A percentile compares a stretch with the other conserved stretches of the same genome.
Conservation (phyloP, 2,888 invertebrate genomes). For the Hipparchia sbordonii region DNA sequence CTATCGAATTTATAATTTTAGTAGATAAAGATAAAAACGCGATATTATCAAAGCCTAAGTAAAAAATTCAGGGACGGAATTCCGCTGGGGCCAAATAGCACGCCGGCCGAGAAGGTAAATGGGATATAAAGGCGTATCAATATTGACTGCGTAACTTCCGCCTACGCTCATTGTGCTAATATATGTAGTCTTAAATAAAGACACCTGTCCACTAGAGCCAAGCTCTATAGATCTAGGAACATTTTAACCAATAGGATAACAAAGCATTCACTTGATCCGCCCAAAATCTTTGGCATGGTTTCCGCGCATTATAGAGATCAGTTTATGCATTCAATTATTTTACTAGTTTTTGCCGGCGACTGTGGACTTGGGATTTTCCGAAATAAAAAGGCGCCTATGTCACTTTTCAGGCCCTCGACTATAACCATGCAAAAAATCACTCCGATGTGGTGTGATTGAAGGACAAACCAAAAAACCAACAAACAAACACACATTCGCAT, state of each 20-base stretch:
- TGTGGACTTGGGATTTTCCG: too few relatives aligned
- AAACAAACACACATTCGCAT: too few relatives aligned
- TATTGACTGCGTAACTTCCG: conserved; percentile 71
- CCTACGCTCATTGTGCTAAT: conserved; percentile 55
- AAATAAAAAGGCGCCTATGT: too few relatives aligned
- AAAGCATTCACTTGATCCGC: background rate
- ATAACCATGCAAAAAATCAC: too few relatives aligned
- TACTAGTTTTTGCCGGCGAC: too few relatives aligned
- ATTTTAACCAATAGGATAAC: background rate
- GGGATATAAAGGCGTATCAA: conserved; percentile 79
- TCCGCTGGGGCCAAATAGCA: conserved; percentile 56
- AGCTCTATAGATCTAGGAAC: too few relatives aligned
- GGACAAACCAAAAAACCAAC: too few relatives aligned
- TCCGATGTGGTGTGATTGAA: too few relatives aligned
- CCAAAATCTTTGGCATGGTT: background rate
- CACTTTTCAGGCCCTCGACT: too few relatives aligned
- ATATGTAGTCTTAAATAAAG: background rate
- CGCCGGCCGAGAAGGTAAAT: conserved; percentile 73
- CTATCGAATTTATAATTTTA: too few relatives aligned
- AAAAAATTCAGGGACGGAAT: conserved; percentile 62
- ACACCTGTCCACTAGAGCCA: background rate
- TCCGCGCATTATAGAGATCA: background rate
- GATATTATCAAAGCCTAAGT: background rate
- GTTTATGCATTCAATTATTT: background rate
- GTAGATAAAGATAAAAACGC: too few relatives aligned